phyloP scores from a whole-genome alignment of 2,888 invertebrate genomes.

The Plemyria rubiginata region DNA sequence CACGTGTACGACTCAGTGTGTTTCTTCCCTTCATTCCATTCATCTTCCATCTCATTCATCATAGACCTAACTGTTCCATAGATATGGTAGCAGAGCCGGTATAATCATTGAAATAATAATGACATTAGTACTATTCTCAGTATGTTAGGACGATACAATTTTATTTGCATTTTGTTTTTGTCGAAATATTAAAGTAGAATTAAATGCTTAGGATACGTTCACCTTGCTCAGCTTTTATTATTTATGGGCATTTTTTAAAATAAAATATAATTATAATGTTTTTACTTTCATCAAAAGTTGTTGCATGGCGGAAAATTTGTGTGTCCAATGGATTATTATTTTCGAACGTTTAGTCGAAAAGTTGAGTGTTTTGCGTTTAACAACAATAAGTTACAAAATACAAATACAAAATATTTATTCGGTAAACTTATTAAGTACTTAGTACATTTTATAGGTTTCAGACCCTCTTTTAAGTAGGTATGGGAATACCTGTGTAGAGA shows the following conservation, averaged over 20 bases:
- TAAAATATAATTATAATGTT: not conserved
- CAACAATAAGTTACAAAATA: too few relatives aligned
- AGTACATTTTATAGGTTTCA: too few relatives aligned
- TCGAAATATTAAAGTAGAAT: not conserved
- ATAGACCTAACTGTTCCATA: too few relatives aligned
- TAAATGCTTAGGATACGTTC: not conserved
- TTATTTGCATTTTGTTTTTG: not conserved
- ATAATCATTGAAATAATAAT: too few relatives aligned
- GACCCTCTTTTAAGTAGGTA: too few relatives aligned
- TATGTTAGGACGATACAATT: not conserved
- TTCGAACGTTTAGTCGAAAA: not conserved
- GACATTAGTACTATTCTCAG: not conserved
- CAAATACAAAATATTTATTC: too few relatives aligned
- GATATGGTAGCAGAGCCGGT: too few relatives aligned
- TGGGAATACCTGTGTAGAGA: too few relatives aligned
- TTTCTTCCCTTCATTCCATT: too few relatives aligned
- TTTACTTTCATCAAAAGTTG: not conserved
- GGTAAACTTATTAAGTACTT: too few relatives aligned
- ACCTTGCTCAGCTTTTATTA: not conserved
- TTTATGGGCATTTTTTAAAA: not conserved
- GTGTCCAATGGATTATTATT: conserved; percentile 18
- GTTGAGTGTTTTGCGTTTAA: not conserved
- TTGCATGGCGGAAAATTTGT: conserved; percentile 1
- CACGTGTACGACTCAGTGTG: too few relatives aligned
- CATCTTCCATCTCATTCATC: too few relatives aligned